A percentile compares a stretch with the other conserved stretches of the same genome.
phyloP scores from a whole-genome alignment of 2,113 vertebrate species.

The Platysternon megacephalum region DNA sequence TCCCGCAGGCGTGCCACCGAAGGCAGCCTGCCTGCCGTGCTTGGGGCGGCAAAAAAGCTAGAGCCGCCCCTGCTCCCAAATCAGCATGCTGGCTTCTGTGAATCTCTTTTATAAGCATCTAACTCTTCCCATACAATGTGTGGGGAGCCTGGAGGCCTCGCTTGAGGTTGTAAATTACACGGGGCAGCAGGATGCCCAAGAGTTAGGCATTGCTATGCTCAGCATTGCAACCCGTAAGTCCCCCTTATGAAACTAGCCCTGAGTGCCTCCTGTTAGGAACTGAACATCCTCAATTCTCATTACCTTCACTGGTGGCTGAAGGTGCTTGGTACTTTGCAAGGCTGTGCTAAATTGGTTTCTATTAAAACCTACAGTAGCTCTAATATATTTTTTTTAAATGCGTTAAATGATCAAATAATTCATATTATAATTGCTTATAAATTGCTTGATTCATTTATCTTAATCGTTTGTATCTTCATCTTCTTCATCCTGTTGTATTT shows the following conservation, averaged over 20 bases:
- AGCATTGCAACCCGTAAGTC: neutral
- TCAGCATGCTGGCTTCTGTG: neutral
- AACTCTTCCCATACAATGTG: neutral
- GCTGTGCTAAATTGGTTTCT: neutral
- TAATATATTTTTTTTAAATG: neutral
- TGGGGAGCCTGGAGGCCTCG: neutral
- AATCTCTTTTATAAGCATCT: neutral
- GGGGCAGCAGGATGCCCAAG: neutral
- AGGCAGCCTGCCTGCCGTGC: no score
- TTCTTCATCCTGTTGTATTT: neutral
- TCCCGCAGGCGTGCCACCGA: no score
- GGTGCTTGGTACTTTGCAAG: neutral
- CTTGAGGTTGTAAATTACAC: neutral
- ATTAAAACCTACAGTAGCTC: neutral
- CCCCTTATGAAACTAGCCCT: neutral
- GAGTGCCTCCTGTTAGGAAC: neutral
- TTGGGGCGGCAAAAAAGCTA: no score
- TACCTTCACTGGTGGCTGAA: neutral
- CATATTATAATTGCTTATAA: neutral
- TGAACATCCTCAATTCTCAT: neutral
- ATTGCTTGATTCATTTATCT: neutral
- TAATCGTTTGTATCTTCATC: neutral
- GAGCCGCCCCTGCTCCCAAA: no score
- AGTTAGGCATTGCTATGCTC: neutral
- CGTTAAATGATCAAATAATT: rapidly evolving